Conservation (phyloP, 2,888 invertebrate genomes). For the Andrena bucephala region DNA sequence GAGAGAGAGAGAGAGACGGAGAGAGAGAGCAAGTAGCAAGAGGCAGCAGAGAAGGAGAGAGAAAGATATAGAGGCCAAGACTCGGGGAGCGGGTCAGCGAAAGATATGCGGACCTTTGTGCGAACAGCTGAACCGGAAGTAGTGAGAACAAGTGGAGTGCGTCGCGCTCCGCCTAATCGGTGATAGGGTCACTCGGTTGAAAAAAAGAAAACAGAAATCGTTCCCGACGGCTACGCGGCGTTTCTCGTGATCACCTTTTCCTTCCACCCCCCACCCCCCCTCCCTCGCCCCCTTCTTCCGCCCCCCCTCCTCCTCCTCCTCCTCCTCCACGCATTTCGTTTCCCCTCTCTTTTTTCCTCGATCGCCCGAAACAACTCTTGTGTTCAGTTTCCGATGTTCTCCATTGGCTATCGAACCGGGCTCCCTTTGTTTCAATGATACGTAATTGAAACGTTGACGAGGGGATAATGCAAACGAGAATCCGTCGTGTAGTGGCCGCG, state of each 20-base stretch:
- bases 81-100: conserved; percentile 57
- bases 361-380: neutral
- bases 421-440: neutral
- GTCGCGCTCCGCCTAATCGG: conserved; percentile 73
- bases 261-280: neutral
- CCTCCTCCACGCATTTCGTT: conserved; percentile 11
- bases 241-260: conserved; percentile 40
- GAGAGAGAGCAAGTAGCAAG: conserved; percentile 4
- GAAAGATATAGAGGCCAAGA: conserved; percentile 35
- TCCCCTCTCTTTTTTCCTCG: neutral
- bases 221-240: conserved; percentile 45
- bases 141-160: conserved; percentile 69
- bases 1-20: conserved; percentile 17
- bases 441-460: conserved; percentile 26
- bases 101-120: conserved; percentile 74
- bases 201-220: conserved; percentile 41
- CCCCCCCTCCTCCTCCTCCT: conserved; percentile 1
- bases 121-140: conserved; percentile 75
- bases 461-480: conserved; percentile 35
- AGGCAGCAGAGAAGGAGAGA: conserved; percentile 15
- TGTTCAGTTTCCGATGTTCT: conserved; percentile 14
- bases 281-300: neutral
- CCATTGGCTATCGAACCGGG: neutral
- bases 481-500: conserved; percentile 37
- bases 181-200: conserved; percentile 71